phyloP scores from a whole-genome alignment of 2,888 invertebrate genomes.

The Caenorhabditis angaria region DNA sequence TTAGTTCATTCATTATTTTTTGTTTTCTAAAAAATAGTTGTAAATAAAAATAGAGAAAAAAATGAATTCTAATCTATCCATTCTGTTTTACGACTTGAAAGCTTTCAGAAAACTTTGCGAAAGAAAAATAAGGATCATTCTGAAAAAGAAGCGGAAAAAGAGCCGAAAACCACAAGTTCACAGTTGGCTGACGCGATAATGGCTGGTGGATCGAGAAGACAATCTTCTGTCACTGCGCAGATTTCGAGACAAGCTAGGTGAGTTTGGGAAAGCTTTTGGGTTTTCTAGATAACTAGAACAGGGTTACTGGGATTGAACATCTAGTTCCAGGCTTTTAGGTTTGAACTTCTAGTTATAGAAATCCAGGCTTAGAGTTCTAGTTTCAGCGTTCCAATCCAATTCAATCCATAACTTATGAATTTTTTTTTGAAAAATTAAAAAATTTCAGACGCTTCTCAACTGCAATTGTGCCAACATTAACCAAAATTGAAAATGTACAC shows the following conservation, averaged over 20 bases:
- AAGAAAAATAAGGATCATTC: constrained; percentile 20
- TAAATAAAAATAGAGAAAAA: too few species aligned
- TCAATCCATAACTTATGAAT: too few species aligned
- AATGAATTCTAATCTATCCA: too few species aligned
- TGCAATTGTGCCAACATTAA: constrained; percentile 68
- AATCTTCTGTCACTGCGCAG: constrained; percentile 53
- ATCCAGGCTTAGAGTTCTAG: too few species aligned
- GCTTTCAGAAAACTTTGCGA: background rate
- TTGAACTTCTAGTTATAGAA: too few species aligned
- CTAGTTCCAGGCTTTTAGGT: too few species aligned
- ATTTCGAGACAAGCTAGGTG: constrained; percentile 49
- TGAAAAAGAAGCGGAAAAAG: constrained; percentile 13
- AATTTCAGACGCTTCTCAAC: constrained; percentile 64
- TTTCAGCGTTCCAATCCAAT: too few species aligned
- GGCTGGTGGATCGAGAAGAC: constrained; percentile 36
- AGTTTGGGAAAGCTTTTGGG: background rate
- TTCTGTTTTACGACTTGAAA: constrained; percentile 3
- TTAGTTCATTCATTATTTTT: background rate
- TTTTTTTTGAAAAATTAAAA: too few species aligned
- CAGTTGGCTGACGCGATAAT: constrained; percentile 27
- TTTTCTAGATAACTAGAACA: too few species aligned
- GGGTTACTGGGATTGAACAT: too few species aligned
- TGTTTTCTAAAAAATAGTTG: background rate
- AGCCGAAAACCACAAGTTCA: constrained; percentile 13
- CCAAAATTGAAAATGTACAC: constrained; percentile 64